phyloP scores from a whole-genome alignment of 2,113 vertebrate genomes.

The Perca flavescens region DNA sequence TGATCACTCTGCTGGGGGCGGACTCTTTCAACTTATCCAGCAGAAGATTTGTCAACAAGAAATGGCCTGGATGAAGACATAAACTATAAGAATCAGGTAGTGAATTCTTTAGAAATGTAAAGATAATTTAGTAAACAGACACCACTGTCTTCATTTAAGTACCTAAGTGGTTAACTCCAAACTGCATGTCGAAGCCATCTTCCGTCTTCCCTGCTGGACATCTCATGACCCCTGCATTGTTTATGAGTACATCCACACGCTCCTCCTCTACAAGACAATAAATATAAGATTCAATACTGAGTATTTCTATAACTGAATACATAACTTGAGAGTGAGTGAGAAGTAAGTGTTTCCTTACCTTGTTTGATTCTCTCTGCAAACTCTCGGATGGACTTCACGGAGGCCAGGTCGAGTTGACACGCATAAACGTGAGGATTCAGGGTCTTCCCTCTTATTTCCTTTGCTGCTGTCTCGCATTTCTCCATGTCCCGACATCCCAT shows the following conservation, averaged over 20 bases:
- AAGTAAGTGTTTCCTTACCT: slow-evolving; percentile 68
- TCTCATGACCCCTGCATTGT: slow-evolving; percentile 91
- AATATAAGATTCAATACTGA: not conserved
- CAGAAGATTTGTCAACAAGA: slow-evolving; percentile 89
- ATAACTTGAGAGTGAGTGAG: not conserved
- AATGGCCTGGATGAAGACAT: slow-evolving; percentile 84
- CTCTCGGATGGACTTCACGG: slow-evolving; percentile 85
- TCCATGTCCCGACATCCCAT: slow-evolving; percentile 90
- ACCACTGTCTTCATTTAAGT: slow-evolving; percentile 34
- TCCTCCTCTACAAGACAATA: slow-evolving; percentile 82
- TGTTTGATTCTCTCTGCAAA: slow-evolving; percentile 82
- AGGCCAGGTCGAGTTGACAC: slow-evolving; percentile 85
- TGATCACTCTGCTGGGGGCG: slow-evolving; percentile 88
- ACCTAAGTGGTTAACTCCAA: slow-evolving; percentile 92
- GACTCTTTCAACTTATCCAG: slow-evolving; percentile 88
- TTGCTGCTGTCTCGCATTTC: slow-evolving; percentile 88
- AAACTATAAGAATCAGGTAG: slow-evolving; percentile 15
- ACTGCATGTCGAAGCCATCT: slow-evolving; percentile 92
- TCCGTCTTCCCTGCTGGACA: slow-evolving; percentile 89
- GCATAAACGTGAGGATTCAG: slow-evolving; percentile 86
- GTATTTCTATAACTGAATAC: not conserved
- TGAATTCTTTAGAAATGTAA: not conserved
- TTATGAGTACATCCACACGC: slow-evolving; percentile 86
- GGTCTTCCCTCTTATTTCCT: slow-evolving; percentile 86
- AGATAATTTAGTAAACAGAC: not conserved